phyloP scores from a whole-genome alignment of 1,140 invertebrate genomes.

The Zaprionus africanus region DNA sequence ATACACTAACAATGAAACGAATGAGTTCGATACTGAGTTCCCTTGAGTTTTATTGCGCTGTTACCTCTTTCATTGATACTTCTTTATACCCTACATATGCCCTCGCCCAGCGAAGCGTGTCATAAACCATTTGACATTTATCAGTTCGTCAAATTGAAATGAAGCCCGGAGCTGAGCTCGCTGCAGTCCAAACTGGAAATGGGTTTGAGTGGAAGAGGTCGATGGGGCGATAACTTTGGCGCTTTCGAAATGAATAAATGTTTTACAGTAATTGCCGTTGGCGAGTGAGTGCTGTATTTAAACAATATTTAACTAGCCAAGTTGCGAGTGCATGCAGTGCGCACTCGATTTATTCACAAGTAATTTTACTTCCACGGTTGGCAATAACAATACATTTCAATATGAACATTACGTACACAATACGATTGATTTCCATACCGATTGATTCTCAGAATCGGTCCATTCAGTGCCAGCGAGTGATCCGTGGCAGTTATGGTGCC shows the following conservation, averaged over 20 bases:
- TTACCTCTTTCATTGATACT: not conserved
- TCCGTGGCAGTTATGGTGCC: constrained; percentile 17
- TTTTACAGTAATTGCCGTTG: constrained; percentile 7
- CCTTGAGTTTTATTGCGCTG: not conserved
- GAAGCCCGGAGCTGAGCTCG: constrained; percentile 69
- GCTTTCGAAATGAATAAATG: constrained; percentile 31
- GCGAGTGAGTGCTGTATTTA: constrained; percentile 7
- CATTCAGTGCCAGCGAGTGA: constrained; percentile 2
- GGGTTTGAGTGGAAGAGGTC: not conserved
- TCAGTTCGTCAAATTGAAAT: constrained; percentile 53
- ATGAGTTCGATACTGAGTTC: too few relatives aligned
- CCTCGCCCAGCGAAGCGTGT: constrained; percentile 8
- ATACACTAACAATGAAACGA: not conserved
- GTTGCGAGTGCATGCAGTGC: not conserved
- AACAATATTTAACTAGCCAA: not conserved
- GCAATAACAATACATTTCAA: constrained; percentile 75
- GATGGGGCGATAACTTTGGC: constrained; percentile 19
- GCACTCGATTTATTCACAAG: not conserved
- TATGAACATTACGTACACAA: constrained; percentile 41
- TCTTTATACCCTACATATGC: not conserved
- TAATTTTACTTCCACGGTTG: not conserved
- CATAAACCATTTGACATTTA: constrained; percentile 58
- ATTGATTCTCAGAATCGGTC: constrained; percentile 39
- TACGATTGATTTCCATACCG: constrained; percentile 43
- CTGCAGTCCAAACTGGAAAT: constrained; percentile 4